Evolutionary conservation across 2,113 vertebrate genomes (phyloP).

Genomic region (Ellobius talpinus): DNA sequence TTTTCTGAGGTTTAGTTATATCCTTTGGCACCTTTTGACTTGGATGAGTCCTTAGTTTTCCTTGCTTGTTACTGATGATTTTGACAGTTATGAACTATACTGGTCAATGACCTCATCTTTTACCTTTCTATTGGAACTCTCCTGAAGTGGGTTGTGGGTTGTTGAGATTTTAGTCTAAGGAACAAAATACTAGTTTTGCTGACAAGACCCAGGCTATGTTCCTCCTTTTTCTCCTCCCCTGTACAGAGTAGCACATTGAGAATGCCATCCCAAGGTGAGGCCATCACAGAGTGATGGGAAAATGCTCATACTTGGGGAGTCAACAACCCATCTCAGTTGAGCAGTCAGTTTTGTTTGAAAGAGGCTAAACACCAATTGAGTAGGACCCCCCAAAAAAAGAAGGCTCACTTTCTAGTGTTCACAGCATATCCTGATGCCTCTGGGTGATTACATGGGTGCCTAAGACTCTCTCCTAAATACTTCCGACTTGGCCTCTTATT

Average conservation of each 20-base stretch:
- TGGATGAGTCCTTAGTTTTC: not conserved
- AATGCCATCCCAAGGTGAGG: not conserved
- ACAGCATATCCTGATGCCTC: not conserved
- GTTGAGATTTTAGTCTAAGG: not conserved
- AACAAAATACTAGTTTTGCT: not conserved
- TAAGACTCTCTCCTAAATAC: not conserved
- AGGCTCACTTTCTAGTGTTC: not conserved
- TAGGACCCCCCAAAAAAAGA: no score
- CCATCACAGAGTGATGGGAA: not conserved
- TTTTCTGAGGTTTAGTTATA: not conserved
- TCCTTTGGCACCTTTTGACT: not conserved
- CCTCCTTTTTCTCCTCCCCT: not conserved
- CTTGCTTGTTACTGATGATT: not conserved
- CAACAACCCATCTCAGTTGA: not conserved
- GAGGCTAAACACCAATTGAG: not conserved
- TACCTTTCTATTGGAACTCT: not conserved
- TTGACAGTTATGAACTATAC: not conserved
- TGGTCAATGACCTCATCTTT: not conserved
- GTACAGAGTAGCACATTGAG: not conserved
- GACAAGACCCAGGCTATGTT: not conserved
- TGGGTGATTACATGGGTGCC: not conserved
- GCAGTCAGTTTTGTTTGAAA: constrained; percentile 23
- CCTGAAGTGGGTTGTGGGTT: not conserved
- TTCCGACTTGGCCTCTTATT: not conserved
- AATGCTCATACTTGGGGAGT: no score